Base-by-base conservation (phyloP, 1,140 invertebrate genomes). In the Agrilus planipennis region DNA sequence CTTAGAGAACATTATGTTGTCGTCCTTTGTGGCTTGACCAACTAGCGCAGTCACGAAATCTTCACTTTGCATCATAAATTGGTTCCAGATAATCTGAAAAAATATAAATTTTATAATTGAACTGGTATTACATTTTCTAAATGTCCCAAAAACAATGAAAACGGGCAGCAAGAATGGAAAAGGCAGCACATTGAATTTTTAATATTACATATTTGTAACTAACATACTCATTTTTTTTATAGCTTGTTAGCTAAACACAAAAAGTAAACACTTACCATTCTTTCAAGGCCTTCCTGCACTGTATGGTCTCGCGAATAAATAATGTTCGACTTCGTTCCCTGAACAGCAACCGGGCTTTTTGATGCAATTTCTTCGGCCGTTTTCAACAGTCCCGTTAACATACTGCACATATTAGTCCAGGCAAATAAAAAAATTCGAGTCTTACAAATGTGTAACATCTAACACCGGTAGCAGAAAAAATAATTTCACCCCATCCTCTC, bases 341-440 rank as follows among this genome's bases (percentile, higher is more conserved):
- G 91, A 10, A 97, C 81, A 2, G 91, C 93, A 18, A 97, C 80
- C 6, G 94, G 94, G 70, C 89, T 94, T 65, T 91, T 91, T n/a
- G 54, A 57, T 10, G 91, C 86, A 49, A 98, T 95, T 27, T 66
- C 49, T 51, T 73, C 70, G 17, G 90, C 93, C 38, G 89, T 40
- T 19, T 77, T 68, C 1, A 92, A 38, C 0, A 84, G 81, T 39
- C 69, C 73, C 22, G 72, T 64, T 7, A 95, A 52, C 63, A 89
- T 62, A 38, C 79, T 81, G 48, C 7, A 34, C 23, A n/a, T n/a
- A n/a, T n/a, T n/a, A n/a, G n/a, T n/a, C n/a, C n/a, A n/a, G n/a
- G n/a, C n/a, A n/a, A n/a, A n/a, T n/a, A n/a, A n/a, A n/a, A n/a
- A n/a, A n/a, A n/a, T n/a, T n/a, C n/a, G n/a, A n/a, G n/a, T n/a